A percentile compares a stretch with the other conserved stretches of the same genome.
phyloP scores from a whole-genome alignment of 2,888 invertebrate genomes.

The Lithodes maja region DNA sequence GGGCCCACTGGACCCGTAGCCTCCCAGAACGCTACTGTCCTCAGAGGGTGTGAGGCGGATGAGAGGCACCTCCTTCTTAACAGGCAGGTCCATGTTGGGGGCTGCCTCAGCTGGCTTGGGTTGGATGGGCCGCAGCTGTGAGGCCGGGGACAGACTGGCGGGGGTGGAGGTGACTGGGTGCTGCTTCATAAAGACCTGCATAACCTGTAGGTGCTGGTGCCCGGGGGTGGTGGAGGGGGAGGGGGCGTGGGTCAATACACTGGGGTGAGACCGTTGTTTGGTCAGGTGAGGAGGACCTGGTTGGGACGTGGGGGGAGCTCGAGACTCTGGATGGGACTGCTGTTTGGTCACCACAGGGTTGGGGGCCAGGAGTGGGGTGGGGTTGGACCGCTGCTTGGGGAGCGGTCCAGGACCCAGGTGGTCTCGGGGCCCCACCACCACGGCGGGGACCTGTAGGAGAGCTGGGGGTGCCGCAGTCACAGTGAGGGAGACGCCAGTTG shows the following conservation, averaged over 20 bases:
- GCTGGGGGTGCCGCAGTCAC: slow-evolving; percentile 30
- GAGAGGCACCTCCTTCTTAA: slow-evolving; percentile 62
- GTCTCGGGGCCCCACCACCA: slow-evolving; percentile 55
- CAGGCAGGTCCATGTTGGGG: background rate
- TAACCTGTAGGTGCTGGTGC: slow-evolving; percentile 47
- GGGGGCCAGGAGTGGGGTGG: slow-evolving; percentile 43
- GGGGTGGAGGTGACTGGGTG: slow-evolving; percentile 13
- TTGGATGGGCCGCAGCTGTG: slow-evolving; percentile 63
- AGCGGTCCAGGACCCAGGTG: slow-evolving; percentile 15
- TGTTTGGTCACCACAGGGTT: slow-evolving; percentile 45
- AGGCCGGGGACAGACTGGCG: background rate
- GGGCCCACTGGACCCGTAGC: background rate
- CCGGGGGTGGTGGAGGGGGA: slow-evolving; percentile 11
- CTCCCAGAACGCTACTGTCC: slow-evolving; percentile 30
- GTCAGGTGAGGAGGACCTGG: slow-evolving; percentile 35
- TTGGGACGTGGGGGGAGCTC: slow-evolving; percentile 41
- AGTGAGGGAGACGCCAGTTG: slow-evolving; percentile 32
- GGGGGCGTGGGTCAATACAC: slow-evolving; percentile 30
- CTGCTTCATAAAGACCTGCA: slow-evolving; percentile 60
- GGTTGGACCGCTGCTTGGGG: slow-evolving; percentile 57
- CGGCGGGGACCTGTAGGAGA: slow-evolving; percentile 65
- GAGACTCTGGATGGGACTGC: slow-evolving; percentile 46
- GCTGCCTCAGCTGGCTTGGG: slow-evolving; percentile 53
- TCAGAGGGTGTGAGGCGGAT: slow-evolving; percentile 67
- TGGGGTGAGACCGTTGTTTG: slow-evolving; percentile 63